phyloP scores from a whole-genome alignment of 2,113 vertebrate genomes.

The Xiphophorus maculatus region DNA sequence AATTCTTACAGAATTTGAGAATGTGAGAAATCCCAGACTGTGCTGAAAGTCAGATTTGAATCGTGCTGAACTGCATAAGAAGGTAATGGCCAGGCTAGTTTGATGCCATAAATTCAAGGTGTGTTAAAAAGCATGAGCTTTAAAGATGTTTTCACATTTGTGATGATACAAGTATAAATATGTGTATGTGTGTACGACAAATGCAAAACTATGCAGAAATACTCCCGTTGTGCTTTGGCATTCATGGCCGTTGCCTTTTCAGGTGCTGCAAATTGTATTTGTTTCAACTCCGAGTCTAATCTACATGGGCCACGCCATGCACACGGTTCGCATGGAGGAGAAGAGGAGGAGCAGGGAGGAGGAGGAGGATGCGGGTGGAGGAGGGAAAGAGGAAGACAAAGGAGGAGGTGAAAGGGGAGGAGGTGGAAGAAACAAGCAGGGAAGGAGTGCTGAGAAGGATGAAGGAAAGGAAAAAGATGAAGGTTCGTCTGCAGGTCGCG shows the following conservation, averaged over 20 bases:
- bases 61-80: too few relatives aligned
- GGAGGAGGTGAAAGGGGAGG: slow-evolving; percentile 75
- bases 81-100: too few relatives aligned
- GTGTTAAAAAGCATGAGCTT: background rate
- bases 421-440: slow-evolving; percentile 70
- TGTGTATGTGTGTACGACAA: too few relatives aligned
- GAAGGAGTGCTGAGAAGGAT: slow-evolving; percentile 70
- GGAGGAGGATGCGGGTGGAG: slow-evolving; percentile 55
- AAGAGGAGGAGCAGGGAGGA: slow-evolving; percentile 85
- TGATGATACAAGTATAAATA: too few relatives aligned
- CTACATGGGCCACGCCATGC: slow-evolving; percentile 96
- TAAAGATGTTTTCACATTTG: too few relatives aligned
- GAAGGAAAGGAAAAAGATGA: slow-evolving; percentile 71
- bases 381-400: slow-evolving; percentile 61
- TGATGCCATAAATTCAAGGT: too few relatives aligned
- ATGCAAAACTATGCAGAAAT: background rate
- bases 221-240: background rate
- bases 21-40: too few relatives aligned
- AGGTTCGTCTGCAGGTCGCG: slow-evolving; percentile 26
- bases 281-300: slow-evolving; percentile 94
- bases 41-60: too few relatives aligned
- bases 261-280: slow-evolving; percentile 97
- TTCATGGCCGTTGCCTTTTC: background rate
- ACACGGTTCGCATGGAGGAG: slow-evolving; percentile 89
- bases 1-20: too few relatives aligned